Evolutionary conservation across 53 echinoderm and acorn worm species (phyloP).

Genomic region (Astropecten irregularis): DNA sequence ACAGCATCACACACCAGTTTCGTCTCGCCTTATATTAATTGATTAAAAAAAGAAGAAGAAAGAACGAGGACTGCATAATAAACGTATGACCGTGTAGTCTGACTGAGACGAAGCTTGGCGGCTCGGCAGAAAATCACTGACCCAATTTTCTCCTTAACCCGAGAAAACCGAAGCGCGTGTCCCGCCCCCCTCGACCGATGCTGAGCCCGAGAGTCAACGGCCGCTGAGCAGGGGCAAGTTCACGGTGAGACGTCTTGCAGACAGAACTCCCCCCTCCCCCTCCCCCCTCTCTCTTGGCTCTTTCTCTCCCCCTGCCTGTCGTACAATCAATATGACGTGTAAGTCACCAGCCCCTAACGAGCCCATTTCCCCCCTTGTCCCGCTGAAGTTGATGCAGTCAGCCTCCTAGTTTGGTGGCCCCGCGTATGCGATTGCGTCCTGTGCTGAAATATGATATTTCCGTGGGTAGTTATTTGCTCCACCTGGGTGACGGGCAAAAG

Average conservation of each 20-base stretch:
- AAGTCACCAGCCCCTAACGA: slow-evolving; percentile 53
- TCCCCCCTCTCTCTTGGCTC: neutral
- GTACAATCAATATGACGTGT: slow-evolving; percentile 23
- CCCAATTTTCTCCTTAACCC: neutral
- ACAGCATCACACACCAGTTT: no score
- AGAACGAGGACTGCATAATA: no score
- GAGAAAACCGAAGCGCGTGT: neutral
- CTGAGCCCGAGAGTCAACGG: slow-evolving; percentile 41
- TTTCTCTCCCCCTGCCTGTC: neutral
- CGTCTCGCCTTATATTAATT: no score
- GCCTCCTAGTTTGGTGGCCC: slow-evolving; percentile 36
- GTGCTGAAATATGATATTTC: slow-evolving; percentile 63
- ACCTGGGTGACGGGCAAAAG: slow-evolving; percentile 46
- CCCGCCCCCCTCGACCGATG: neutral
- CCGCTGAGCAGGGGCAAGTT: slow-evolving; percentile 10
- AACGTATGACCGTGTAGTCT: no score
- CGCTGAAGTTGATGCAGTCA: slow-evolving; percentile 37
- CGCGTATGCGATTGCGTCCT: slow-evolving; percentile 48
- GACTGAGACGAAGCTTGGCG: no score
- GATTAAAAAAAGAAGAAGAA: no score
- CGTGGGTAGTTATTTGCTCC: slow-evolving; percentile 31
- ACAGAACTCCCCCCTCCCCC: neutral
- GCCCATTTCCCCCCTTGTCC: slow-evolving; percentile 39
- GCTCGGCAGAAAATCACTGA: no score
- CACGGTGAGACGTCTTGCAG: slow-evolving; percentile 9